Conservation (phyloP, 2,888 invertebrate species). For the Lasioglossum vierecki region DNA sequence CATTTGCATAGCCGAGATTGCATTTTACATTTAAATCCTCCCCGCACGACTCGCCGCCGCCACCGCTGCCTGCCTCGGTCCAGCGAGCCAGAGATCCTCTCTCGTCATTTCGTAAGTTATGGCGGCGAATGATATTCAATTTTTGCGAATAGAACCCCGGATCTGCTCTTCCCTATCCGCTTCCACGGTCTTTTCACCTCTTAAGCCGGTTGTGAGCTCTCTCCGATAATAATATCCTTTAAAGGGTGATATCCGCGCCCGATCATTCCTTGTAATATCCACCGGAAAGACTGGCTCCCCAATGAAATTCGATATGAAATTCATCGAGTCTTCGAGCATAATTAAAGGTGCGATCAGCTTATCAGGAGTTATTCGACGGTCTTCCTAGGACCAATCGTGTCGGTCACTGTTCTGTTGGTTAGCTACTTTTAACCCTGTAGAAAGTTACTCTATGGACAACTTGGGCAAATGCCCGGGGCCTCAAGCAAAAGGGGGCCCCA, state of each 20-base stretch:
- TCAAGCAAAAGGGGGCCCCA: no score
- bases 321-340: conserved; percentile 52
- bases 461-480: no score
- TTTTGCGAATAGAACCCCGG: conserved; percentile 60
- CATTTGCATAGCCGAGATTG: conserved; percentile 76
- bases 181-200: conserved; percentile 52
- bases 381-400: neutral
- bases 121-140: conserved; percentile 65
- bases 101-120: conserved; percentile 69
- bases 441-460: no score
- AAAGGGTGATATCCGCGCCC: conserved; percentile 38
- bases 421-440: no score
- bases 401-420: neutral
- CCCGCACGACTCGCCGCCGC: conserved; percentile 45
- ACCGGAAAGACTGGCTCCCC: neutral
- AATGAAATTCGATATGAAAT: conserved; percentile 65
- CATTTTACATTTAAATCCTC: conserved; percentile 78
- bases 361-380: conserved; percentile 36
- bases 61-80: conserved; percentile 1
- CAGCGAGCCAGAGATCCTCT: conserved; percentile 17
- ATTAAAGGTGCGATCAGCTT: conserved; percentile 53
- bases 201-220: conserved; percentile 50
- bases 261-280: conserved; percentile 61
- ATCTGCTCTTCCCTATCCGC: conserved; percentile 39
- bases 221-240: conserved; percentile 61